These are phyloP conservation scores for Cyrtonyx montezumae DNA, from an alignment of 2,113 vertebrate species.

Conservation along the genomic window DNA sequence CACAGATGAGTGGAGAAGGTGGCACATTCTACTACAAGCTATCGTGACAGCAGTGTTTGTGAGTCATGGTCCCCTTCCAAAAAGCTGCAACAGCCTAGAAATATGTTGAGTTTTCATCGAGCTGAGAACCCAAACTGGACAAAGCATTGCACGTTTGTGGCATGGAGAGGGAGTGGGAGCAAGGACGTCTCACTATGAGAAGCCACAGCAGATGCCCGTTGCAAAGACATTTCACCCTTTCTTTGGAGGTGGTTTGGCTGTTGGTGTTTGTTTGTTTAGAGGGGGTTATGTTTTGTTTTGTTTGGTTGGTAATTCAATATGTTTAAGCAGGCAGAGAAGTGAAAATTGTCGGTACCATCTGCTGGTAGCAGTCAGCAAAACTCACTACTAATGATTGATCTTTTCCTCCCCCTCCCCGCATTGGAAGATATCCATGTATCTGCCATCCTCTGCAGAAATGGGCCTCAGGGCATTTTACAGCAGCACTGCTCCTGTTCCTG, in stretches of 20 bases:
- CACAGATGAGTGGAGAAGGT: neutral
- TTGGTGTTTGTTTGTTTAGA: slow-evolving; percentile 42
- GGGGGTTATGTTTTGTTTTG: slow-evolving; percentile 46
- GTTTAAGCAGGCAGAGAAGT: slow-evolving; percentile 39
- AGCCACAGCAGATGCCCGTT: neutral
- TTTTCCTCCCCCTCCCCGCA: neutral
- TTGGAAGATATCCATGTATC: neutral
- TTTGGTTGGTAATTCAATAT: slow-evolving; percentile 53
- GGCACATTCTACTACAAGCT: neutral
- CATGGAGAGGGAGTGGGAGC: neutral
- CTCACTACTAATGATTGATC: neutral
- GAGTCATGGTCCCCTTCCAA: neutral
- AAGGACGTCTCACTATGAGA: rapidly evolving
- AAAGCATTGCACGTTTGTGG: rapidly evolving
- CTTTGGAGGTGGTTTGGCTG: neutral
- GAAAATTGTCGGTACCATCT: slow-evolving; percentile 46
- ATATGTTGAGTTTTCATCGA: neutral
- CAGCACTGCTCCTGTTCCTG: neutral
- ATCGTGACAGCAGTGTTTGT: neutral
- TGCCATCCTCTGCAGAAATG: neutral
- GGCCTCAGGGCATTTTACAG: neutral
- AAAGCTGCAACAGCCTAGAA: neutral
- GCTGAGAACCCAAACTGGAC: neutral
- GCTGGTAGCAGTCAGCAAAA: slow-evolving; percentile 50
- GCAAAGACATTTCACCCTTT: neutral